Base-by-base conservation (phyloP, 2,797 vertebrate genomes). In the Notolabrus celidotus region DNA sequence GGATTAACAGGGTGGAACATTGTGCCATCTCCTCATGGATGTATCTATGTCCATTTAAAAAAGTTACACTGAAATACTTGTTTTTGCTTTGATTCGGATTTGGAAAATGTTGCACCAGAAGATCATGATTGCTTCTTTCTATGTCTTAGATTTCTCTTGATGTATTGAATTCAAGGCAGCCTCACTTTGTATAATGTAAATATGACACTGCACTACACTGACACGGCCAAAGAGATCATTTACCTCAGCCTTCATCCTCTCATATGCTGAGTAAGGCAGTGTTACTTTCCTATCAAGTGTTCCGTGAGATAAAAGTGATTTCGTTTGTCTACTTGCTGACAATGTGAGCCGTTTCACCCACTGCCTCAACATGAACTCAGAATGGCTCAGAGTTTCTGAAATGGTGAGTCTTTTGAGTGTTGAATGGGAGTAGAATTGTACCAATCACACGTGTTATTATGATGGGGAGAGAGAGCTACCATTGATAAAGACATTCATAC, bases 141-240 rank as follows among this genome's bases (percentile, higher is more conserved):
- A 67, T 59, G 45, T 4, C 15, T 41, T 31, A 1, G 34, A 67
- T 47, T 22, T 57, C 46, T 31, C 3, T 29, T 25, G 3, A 16
- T 62, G 2, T 45, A 27, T 85, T 63, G 67, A 50, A 14, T 53
- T 76, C 20, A 51, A 61, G 25, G 47, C 42, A 65, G 46, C 63
- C 46, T 58, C 29, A 31, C 2, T 47, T 65, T 10, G 16, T 68
- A 49, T 68, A 64, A 27, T 69, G 45, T 81, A 23, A 65, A 54
- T 63, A 71, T 65, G 39, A 71, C 42, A 68, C 39, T 69, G 23
- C 45, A 63, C n/a, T 79, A 17, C 41, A 67, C 46, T 54, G 50
- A 78, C 70, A 59, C 56, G 74, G 73, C 74, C 86, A 89, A 83
- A 83, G 77, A 86, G 31, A 77, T 51, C 17, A 80, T 76, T 83